Conservation (phyloP, 53 echinoderm and acorn worm species). For the Holothuria leucospilota region DNA sequence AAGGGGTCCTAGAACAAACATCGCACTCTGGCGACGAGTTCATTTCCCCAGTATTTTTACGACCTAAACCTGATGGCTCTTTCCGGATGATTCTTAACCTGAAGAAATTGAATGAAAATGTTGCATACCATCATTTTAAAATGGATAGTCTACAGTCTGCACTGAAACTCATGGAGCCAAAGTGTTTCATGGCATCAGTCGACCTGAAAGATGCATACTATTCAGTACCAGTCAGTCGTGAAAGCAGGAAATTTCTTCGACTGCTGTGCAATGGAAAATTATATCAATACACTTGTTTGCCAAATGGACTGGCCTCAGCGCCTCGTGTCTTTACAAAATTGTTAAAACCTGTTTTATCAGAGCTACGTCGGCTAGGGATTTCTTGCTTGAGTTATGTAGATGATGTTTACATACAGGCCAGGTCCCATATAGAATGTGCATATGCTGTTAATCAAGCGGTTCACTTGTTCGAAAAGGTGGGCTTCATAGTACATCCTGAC, state of each 20-base stretch:
- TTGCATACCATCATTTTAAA: too few species aligned
- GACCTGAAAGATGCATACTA: too few species aligned
- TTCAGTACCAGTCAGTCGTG: not conserved
- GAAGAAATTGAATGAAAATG: not conserved
- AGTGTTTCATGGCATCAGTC: not conserved
- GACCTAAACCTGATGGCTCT: not conserved
- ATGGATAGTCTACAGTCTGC: not conserved
- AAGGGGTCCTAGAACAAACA: not conserved
- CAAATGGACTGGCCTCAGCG: not conserved
- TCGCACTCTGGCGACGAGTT: too few species aligned
- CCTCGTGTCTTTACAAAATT: constrained; percentile 2
- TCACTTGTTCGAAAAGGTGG: too few species aligned
- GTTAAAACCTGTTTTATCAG: not conserved
- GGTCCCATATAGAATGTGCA: not conserved
- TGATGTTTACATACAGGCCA: constrained; percentile 9
- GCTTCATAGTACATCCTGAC: too few species aligned
- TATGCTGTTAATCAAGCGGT: not conserved
- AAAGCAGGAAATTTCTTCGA: not conserved
- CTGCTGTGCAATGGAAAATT: not conserved
- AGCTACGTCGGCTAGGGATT: not conserved
- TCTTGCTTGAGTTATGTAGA: not conserved
- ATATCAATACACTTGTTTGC: not conserved
- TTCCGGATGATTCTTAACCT: not conserved
- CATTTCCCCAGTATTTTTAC: too few species aligned
- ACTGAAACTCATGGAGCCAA: not conserved